A percentile compares a stretch with the other conserved stretches of the same genome.
These are phyloP conservation scores for Parelbella ahira DNA, from an alignment of 2,888 invertebrate genomes.

Conservation along the genomic window DNA sequence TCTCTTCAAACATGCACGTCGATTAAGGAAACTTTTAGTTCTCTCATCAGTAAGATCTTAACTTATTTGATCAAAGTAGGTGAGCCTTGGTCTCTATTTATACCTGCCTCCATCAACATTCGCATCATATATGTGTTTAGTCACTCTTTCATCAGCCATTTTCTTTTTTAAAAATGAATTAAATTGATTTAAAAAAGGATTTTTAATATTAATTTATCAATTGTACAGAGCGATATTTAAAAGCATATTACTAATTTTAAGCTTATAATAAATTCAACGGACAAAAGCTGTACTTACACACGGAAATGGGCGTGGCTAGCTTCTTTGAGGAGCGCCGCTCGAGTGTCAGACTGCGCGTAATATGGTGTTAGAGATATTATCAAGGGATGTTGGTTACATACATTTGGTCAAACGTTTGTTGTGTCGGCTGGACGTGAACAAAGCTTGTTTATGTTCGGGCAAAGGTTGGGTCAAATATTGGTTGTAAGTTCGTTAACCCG, in stretches of 20 bases:
- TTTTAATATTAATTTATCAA: no score
- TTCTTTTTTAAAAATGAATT: no score
- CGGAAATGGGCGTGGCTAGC: conserved; percentile 21
- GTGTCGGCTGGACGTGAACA: neutral
- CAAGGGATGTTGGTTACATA: conserved; percentile 9
- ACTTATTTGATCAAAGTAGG: no score
- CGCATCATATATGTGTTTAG: no score
- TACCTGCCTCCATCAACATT: no score
- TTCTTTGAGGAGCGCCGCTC: conserved; percentile 18
- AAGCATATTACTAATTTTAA: conserved; percentile 1
- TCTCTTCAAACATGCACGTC: no score
- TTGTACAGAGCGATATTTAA: conserved; percentile 7
- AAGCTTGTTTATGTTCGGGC: neutral
- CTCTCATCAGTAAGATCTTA: no score
- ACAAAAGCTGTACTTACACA: conserved; percentile 16
- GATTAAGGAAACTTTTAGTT: no score
- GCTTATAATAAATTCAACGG: conserved; percentile 18
- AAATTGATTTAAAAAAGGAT: neutral
- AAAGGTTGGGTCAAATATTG: conserved; percentile 10
- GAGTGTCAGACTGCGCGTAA: conserved; percentile 8
- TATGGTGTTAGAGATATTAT: conserved; percentile 20
- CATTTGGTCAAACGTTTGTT: conserved; percentile 13
- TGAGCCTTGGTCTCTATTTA: no score
- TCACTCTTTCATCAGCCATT: no score
- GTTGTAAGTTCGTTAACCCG: conserved; percentile 16